Percentiles rank a stretch among this genome's conserved stretches.
Evolutionary conservation across 1,140 invertebrate species (phyloP).

Genomic region (Cyclargus thomasi): DNA sequence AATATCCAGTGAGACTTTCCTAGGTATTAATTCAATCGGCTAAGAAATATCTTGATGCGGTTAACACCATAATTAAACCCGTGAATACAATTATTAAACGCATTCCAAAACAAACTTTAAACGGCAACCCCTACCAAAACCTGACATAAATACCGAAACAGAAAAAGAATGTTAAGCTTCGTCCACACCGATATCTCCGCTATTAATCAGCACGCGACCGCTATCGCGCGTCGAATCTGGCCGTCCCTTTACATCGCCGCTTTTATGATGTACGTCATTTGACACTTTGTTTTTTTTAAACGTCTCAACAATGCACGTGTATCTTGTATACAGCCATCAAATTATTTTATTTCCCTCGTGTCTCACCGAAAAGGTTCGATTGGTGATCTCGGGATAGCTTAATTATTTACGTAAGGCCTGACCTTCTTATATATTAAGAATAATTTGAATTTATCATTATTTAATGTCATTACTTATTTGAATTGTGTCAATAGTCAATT

Average conservation of each 20-base stretch:
- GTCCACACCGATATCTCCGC: slow-evolving; percentile 43
- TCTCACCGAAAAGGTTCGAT: background rate
- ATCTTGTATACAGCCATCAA: background rate
- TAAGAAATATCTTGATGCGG: too few species aligned
- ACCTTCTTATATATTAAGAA: background rate
- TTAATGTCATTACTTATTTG: too few species aligned
- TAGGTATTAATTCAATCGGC: too few species aligned
- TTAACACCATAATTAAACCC: too few species aligned
- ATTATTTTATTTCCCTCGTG: background rate
- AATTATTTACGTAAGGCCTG: background rate
- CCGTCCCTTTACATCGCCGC: slow-evolving; percentile 44
- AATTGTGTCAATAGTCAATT: background rate
- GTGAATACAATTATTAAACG: background rate
- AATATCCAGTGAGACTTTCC: too few species aligned
- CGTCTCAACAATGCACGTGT: slow-evolving; percentile 3
- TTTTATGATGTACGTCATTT: slow-evolving; percentile 39
- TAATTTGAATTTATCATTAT: too few species aligned
- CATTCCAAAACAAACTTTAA: slow-evolving; percentile 10
- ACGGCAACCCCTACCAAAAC: slow-evolving; percentile 5
- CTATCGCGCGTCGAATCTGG: slow-evolving; percentile 52
- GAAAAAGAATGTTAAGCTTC: slow-evolving; percentile 29
- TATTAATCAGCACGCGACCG: slow-evolving; percentile 46
- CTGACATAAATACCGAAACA: slow-evolving; percentile 33
- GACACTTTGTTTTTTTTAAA: slow-evolving; percentile 12
- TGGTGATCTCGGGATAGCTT: background rate